Base-by-base conservation (phyloP, 2,113 vertebrate species). In the Chunga burmeisteri region DNA sequence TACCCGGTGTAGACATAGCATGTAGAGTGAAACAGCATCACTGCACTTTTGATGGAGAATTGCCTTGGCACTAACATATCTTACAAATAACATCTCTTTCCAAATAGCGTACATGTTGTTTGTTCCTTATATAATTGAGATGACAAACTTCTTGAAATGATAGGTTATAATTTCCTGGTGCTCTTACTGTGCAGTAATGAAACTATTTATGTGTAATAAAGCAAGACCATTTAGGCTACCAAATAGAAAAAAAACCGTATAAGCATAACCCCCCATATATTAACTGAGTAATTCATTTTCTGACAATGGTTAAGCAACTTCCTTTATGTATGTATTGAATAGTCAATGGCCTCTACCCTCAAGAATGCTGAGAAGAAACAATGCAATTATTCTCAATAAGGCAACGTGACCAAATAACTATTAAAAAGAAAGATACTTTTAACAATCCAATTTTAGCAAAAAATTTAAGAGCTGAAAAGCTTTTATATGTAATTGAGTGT, bases 141-240 rank as follows among this genome's bases (percentile, higher is more conserved):
- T 84, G n/a, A 78, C 49, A 94, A 93, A 88, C 38, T 74, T 81
- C 26, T 59, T 71, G 20, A 94, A 83, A 89, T 83, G 23, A 42
- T 70, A 86, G 13, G 7, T 53, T 86, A 70, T 95, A 83, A 81
- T 86, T 88, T 88, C 49, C 74, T 70, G 26, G 53, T 67, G 59
- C 32, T 77, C 16, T 7, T 70, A 62, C 55, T 81, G 9, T 58
- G 46, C n/a, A 47, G 49, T 61, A 93, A 82, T 88, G 62, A 94
- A 94, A 75, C 21, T 56, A 55, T 93, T 93, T 91, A 27, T 53
- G 21, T 77, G 40, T 46, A 93, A 86, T 88, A 93, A 86, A 88
- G 46, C 47, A 68, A 93, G 61, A 81, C 17, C 22, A 67, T 83
- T 92, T 73, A 86, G 55, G 21, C 16, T 74, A 71, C 56, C 38